Conservation (phyloP, 1,140 invertebrate species). For the Aphelenchoides besseyi region DNA sequence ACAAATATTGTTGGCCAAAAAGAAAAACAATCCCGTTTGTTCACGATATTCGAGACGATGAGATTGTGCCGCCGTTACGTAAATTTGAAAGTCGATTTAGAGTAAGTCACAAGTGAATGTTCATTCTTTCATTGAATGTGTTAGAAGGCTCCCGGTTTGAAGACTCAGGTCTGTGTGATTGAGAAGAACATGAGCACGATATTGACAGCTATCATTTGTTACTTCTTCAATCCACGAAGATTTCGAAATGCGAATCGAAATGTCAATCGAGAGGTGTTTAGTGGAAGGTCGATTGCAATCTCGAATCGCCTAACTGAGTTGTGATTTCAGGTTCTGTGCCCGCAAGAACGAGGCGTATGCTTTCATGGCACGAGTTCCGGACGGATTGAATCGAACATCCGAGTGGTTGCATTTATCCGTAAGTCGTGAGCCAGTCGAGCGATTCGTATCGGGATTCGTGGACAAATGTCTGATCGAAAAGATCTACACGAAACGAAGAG, state of each 20-base stretch:
- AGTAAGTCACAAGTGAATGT: slow-evolving; percentile 3
- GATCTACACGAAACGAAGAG: slow-evolving; percentile 8
- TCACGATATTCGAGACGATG: neutral
- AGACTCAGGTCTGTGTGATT: slow-evolving; percentile 29
- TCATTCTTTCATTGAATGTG: neutral
- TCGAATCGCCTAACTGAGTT: neutral
- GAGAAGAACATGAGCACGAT: slow-evolving; percentile 35
- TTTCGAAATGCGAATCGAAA: slow-evolving; percentile 22
- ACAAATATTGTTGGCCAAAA: too few relatives aligned
- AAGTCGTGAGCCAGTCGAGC: slow-evolving; percentile 29
- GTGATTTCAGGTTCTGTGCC: slow-evolving; percentile 27
- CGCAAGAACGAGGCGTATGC: slow-evolving; percentile 26
- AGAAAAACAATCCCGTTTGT: neutral
- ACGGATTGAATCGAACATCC: slow-evolving; percentile 12
- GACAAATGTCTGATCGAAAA: slow-evolving; percentile 32
- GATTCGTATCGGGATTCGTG: slow-evolving; percentile 29
- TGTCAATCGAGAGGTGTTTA: slow-evolving; percentile 21
- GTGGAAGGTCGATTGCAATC: slow-evolving; percentile 14
- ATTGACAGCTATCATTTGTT: slow-evolving; percentile 30
- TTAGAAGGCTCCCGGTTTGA: slow-evolving; percentile 7
- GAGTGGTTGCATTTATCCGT: slow-evolving; percentile 26
- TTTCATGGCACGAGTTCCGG: slow-evolving; percentile 14
- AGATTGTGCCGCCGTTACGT: slow-evolving; percentile 19
- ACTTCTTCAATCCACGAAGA: slow-evolving; percentile 24
- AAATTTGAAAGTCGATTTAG: slow-evolving; percentile 24